Base-by-base conservation (phyloP, 2,113 vertebrate species). In the Chlamydotis undulata region DNA sequence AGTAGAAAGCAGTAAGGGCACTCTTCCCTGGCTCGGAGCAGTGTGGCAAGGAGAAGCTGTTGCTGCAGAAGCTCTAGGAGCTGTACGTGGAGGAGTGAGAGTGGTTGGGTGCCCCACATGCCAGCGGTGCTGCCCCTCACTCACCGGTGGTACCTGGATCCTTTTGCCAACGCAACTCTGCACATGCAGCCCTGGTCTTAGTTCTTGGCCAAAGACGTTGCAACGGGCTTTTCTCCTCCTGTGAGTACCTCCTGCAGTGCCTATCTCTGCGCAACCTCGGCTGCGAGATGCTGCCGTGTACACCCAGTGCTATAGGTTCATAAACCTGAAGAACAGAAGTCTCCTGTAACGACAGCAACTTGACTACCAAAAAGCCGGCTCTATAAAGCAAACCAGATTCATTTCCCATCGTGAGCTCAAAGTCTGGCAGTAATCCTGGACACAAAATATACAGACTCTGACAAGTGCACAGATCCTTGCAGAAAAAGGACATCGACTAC, bases 31-130 rank as follows among this genome's bases (percentile, higher is more conserved):
- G 21, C 45, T 64, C 37, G 55, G 29, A 25, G 23, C 7, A 31
- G 31, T 0, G 2, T n/a, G 63, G 19, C 37, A 33, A 35, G 65
- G 64, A 57, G 31, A 31, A 56, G 23, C 10, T 14, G 60, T 19
- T 60, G 64, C 59, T 85, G 7, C 29, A 55, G 70, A 33, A 82
- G 55, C 64, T 78, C n/a, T 35, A 2, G 60, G 79, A 65, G 28
- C 52, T 37, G 28, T 29, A 6, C 1, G 0, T 14, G 22, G 52
- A 29, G 33, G 13, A 73, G 14, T 6, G 14, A 47, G 26, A 11
- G 61, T 2, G 45, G 33, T n/a, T 21, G 19, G 43, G 79, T 23
- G 59, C 59, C 1, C 4, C 35, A 1, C 0, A 0, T 17, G 45
- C 19, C 12, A 22, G 57, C 39, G 28, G 19, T 4, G 77, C 77